Base-by-base conservation (phyloP, 2,113 vertebrate genomes). In the Carlito syrichta region DNA sequence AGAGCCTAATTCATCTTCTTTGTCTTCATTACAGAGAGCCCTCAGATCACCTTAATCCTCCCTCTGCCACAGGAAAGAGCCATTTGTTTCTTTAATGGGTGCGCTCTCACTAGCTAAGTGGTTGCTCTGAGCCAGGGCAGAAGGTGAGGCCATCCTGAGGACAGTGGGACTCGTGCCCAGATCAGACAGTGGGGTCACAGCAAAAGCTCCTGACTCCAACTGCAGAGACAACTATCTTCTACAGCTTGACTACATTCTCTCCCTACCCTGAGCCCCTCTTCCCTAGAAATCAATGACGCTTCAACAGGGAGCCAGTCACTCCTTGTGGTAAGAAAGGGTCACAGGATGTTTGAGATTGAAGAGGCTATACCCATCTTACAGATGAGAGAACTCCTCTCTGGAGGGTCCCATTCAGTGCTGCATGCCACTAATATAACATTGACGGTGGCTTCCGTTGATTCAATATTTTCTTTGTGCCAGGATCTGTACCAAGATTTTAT, bases 21-120 rank as follows among this genome's bases (percentile, higher is more conserved):
- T 97, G 93, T 98, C 96, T 96, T 98, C 92, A 95, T 98, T 97
- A 96, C 79, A 85, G 82, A 95, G 85, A 97, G 94, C 86, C 94
- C 97, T 96, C 88, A 77, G 93, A 93, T 97, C 95, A 96, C 89
- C 93, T 96, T 94, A 78, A 93, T 96, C 84, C 96, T 97, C 60
- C 88, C 86, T 40, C 83, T 92, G 96, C 92, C 84, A 68, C 27
- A 79, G 96, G 78, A 92, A 94, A 96, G 69, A 86, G 96, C 84
- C 96, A 97, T 97, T 98, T 96, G 95, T 98, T 98, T 97, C 93
- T 95, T 97, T 98, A 98, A 98, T 98, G 97, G 85, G 81, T 96
- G 25, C n/a, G 22, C 96, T 93, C 82, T 97, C 92, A 89, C 96
- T 95, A 90, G 95, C 50, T 98, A 97, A 98, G 97, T 97, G 97